Conservation (phyloP, 2,888 invertebrate genomes). For the Eupelmus urozonus region DNA sequence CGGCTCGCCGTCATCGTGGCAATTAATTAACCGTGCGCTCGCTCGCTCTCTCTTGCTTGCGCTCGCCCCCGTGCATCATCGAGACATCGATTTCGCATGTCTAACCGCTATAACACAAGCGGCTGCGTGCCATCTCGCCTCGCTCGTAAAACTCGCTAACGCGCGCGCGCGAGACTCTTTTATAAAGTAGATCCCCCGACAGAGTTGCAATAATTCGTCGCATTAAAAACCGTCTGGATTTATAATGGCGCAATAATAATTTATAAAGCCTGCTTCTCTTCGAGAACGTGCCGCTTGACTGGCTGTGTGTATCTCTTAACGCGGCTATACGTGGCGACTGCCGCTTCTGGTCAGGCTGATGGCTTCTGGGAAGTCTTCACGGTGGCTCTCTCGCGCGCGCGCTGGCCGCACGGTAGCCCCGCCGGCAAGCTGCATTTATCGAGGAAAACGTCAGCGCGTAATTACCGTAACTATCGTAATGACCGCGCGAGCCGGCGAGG, state of each 20-base stretch:
- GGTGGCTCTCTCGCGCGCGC: slow-evolving; percentile 64
- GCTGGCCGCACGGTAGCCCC: slow-evolving; percentile 35
- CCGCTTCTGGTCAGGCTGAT: slow-evolving; percentile 66
- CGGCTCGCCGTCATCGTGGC: slow-evolving; percentile 46
- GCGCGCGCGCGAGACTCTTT: not conserved
- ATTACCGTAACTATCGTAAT: slow-evolving; percentile 71
- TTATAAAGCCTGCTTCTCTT: slow-evolving; percentile 65
- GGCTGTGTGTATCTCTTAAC: slow-evolving; percentile 65
- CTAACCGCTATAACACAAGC: slow-evolving; percentile 26
- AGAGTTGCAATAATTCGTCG: slow-evolving; percentile 39
- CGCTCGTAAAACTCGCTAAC: slow-evolving; percentile 28
- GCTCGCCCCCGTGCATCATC: slow-evolving; percentile 51
- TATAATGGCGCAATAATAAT: slow-evolving; percentile 69
- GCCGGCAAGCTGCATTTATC: slow-evolving; percentile 61
- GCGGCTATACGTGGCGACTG: slow-evolving; percentile 60
- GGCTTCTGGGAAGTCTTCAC: slow-evolving; percentile 73
- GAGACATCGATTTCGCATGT: slow-evolving; percentile 56
- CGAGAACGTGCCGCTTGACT: slow-evolving; percentile 42
- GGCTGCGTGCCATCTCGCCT: slow-evolving; percentile 11
- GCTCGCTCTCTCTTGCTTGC: too few species aligned
- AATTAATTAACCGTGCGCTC: slow-evolving; percentile 52
- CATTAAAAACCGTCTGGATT: slow-evolving; percentile 65
- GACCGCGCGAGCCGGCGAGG: slow-evolving; percentile 14
- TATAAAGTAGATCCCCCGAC: not conserved
- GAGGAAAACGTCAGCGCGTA: slow-evolving; percentile 72